Evolutionary conservation across 1,140 invertebrate species (phyloP).

Genomic region (Drosophila hydei): DNA sequence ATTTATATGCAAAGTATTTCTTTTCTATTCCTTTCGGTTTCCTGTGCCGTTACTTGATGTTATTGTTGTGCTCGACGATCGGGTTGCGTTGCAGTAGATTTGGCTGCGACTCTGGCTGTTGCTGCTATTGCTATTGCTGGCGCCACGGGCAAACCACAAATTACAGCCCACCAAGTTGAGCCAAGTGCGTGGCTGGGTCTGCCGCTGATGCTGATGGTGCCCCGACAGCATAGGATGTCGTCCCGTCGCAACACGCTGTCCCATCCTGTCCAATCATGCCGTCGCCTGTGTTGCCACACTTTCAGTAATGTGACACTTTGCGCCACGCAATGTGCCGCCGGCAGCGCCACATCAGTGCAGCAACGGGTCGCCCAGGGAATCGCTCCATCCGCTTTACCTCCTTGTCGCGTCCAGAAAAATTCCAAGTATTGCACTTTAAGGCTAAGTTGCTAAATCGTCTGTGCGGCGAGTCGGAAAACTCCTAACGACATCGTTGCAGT

Average conservation of each 20-base stretch:
- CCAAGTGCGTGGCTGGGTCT: slow-evolving; percentile 17
- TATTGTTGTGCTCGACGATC: slow-evolving; percentile 8
- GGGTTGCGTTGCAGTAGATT: neutral
- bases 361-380: slow-evolving; percentile 16
- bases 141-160: slow-evolving; percentile 32
- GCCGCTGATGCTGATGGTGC: slow-evolving; percentile 12
- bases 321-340: slow-evolving; percentile 51
- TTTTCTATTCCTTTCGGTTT: too few species aligned
- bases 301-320: slow-evolving; percentile 80
- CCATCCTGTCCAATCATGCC: neutral
- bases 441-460: slow-evolving; percentile 11
- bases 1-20: too few species aligned
- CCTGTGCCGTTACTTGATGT: slow-evolving; percentile 23
- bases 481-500: neutral
- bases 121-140: slow-evolving; percentile 6
- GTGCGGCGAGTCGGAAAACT: neutral
- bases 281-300: slow-evolving; percentile 43
- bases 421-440: slow-evolving; percentile 38
- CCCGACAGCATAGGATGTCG: slow-evolving; percentile 16
- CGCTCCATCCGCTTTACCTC: slow-evolving; percentile 19
- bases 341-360: slow-evolving; percentile 12
- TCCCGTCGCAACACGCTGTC: neutral
- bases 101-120: slow-evolving; percentile 9
- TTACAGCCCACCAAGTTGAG: slow-evolving; percentile 24
- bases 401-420: slow-evolving; percentile 11